Conservation (phyloP, 2,113 vertebrate genomes). For the Channa argus region DNA sequence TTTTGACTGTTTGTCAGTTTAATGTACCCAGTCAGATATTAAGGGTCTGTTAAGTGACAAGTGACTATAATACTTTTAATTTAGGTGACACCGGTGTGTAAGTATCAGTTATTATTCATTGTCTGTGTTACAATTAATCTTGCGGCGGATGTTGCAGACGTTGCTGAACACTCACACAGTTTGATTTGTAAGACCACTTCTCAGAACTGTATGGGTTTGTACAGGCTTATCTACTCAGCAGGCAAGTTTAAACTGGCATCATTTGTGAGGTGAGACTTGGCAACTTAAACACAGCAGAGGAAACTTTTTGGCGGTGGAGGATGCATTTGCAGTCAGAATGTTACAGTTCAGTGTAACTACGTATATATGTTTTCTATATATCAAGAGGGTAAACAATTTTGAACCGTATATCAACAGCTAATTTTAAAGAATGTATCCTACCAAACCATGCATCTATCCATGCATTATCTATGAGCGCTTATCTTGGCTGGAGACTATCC, state of each 20-base stretch:
- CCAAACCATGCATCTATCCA: too few species aligned
- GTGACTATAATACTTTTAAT: not conserved
- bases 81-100: not conserved
- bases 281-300: too few species aligned
- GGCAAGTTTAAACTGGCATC: not conserved
- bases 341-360: too few species aligned
- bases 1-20: not conserved
- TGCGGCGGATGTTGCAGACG: not conserved
- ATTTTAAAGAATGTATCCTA: too few species aligned
- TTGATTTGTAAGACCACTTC: not conserved
- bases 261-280: not conserved
- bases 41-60: not conserved
- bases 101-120: not conserved
- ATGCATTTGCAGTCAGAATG: too few species aligned
- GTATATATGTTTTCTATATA: too few species aligned
- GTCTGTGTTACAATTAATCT: not conserved
- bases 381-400: too few species aligned
- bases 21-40: not conserved
- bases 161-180: not conserved
- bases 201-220: not conserved
- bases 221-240: not conserved
- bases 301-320: too few species aligned
- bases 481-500: too few species aligned
- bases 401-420: too few species aligned
- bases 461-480: too few species aligned